phyloP scores from a whole-genome alignment of 2,888 invertebrate species.

The Minunthozetes semirufus region DNA sequence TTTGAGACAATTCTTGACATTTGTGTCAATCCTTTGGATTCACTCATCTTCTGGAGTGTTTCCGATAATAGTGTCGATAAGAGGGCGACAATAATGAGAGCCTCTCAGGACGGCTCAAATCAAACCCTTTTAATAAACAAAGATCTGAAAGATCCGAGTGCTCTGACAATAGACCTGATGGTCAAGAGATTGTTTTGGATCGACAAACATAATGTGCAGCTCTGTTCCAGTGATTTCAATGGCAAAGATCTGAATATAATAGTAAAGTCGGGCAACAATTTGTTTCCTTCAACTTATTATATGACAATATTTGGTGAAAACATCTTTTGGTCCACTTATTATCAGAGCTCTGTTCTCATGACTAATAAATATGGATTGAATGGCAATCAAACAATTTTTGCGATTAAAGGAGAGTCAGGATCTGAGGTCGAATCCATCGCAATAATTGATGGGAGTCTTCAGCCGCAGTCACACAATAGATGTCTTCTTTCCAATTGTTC shows the following conservation, averaged over 20 bases:
- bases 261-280: neutral
- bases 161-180: neutral
- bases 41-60: neutral
- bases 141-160: neutral
- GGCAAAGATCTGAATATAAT: neutral
- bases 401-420: neutral
- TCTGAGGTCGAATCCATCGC: neutral
- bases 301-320: neutral
- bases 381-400: neutral
- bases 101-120: neutral
- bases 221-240: neutral
- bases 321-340: constrained; percentile 20
- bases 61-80: neutral
- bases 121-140: neutral
- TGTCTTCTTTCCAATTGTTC: neutral
- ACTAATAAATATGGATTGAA: constrained; percentile 3
- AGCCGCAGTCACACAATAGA: neutral
- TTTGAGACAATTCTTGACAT: neutral
- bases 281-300: neutral
- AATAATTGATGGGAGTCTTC: neutral
- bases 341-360: neutral
- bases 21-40: neutral
- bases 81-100: neutral
- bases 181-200: neutral
- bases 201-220: neutral